Percentiles rank a stretch among this genome's conserved stretches.
Conservation (phyloP, 2,888 invertebrate species). For the Dolichomitus sp. region DNA sequence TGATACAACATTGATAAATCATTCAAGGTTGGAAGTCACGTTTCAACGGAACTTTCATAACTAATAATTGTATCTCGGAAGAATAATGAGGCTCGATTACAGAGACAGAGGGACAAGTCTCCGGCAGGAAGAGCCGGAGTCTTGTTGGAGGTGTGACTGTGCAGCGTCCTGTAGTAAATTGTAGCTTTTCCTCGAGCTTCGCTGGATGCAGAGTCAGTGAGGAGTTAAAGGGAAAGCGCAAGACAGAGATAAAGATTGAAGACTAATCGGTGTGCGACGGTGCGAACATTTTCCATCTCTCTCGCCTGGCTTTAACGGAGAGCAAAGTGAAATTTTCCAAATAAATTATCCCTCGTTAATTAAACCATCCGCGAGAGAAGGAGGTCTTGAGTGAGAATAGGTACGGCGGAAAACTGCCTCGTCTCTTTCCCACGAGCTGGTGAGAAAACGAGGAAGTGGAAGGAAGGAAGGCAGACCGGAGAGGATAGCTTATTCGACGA, state of each 20-base stretch:
- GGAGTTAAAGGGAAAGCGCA: not conserved
- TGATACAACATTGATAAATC: not conserved
- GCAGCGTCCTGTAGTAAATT: not conserved
- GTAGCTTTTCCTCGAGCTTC: not conserved
- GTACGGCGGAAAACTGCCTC: conserved; percentile 12
- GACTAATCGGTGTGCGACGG: conserved; percentile 49
- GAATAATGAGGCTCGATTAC: conserved; percentile 1
- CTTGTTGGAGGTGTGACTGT: not conserved
- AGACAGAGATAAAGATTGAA: conserved; percentile 46
- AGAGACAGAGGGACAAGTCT: conserved; percentile 1
- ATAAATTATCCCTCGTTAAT: conserved; percentile 68
- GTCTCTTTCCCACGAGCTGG: conserved; percentile 22
- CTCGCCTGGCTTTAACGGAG: not conserved
- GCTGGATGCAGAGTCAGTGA: not conserved
- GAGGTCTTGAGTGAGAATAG: not conserved
- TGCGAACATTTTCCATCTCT: conserved; percentile 29
- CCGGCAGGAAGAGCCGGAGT: not conserved
- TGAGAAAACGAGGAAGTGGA: conserved; percentile 48
- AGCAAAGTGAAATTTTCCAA: conserved; percentile 60
- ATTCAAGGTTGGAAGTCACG: not conserved
- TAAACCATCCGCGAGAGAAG: conserved; percentile 58
- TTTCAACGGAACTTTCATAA: not conserved
- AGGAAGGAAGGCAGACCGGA: conserved; percentile 27
- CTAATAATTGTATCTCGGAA: not conserved
- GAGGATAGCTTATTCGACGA: conserved; percentile 26